phyloP scores from a whole-genome alignment of 2,113 vertebrate species.

The Heliornis fulica region DNA sequence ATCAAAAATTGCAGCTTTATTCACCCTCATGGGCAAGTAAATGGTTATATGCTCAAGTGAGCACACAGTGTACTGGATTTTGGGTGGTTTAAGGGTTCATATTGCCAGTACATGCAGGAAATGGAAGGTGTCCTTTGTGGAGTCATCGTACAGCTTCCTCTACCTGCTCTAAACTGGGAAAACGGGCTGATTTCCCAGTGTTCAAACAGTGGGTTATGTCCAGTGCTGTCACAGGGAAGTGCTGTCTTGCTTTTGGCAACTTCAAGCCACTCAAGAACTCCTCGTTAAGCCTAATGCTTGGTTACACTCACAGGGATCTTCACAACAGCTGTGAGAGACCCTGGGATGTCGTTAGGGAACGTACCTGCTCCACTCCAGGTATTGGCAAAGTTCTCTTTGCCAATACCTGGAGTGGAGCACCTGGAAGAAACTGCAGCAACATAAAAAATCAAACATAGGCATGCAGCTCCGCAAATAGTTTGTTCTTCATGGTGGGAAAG shows the following conservation, averaged over 20 bases:
- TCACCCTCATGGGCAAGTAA: rapidly evolving
- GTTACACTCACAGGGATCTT: rapidly evolving
- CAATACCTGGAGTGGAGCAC: no score
- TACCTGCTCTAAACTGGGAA: neutral
- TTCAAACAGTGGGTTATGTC: rapidly evolving
- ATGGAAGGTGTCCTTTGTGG: neutral
- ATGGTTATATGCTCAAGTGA: neutral
- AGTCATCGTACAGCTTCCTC: neutral
- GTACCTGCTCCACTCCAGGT: rapidly evolving
- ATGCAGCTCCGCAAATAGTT: neutral
- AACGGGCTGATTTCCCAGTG: neutral
- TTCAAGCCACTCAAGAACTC: neutral
- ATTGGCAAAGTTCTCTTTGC: no score
- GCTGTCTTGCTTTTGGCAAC: neutral
- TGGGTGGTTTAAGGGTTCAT: no score
- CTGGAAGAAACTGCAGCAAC: neutral
- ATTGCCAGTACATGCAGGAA: neutral
- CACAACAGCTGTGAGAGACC: rapidly evolving
- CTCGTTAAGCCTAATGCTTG: rapidly evolving
- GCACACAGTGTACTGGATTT: neutral
- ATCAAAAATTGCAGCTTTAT: neutral
- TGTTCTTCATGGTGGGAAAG: neutral
- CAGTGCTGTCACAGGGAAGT: neutral
- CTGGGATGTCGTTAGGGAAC: rapidly evolving
- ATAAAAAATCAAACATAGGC: neutral